Percentiles rank a stretch among this genome's conserved stretches.
These are phyloP conservation scores for Lasiommata megera DNA, from an alignment of 2,888 invertebrate species.

Conservation along the genomic window DNA sequence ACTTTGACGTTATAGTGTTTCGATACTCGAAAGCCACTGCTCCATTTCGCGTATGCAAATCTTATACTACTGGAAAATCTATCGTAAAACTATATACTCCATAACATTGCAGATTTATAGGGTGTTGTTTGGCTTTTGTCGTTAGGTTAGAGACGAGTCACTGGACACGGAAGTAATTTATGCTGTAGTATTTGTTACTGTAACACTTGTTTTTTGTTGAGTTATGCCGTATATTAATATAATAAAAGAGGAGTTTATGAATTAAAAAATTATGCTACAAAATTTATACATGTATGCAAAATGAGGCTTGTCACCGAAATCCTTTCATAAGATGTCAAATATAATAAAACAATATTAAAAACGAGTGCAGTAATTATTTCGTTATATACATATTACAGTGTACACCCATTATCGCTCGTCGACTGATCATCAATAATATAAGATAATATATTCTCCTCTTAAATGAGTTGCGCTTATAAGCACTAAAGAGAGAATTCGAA, in stretches of 20 bases:
- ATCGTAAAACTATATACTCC: constrained; percentile 49
- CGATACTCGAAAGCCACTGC: no score
- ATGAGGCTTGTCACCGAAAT: constrained; percentile 77
- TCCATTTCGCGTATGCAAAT: no score
- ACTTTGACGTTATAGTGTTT: no score
- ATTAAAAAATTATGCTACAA: constrained; percentile 73
- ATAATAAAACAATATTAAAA: constrained; percentile 75
- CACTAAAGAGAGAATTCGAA: no score
- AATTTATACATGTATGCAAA: constrained; percentile 73
- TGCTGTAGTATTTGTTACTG: constrained; percentile 67
- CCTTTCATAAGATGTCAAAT: constrained; percentile 79
- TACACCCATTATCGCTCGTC: no score
- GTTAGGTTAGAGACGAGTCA: constrained; percentile 73
- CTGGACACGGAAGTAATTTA: constrained; percentile 59
- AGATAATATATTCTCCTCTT: no score
- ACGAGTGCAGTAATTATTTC: constrained; percentile 18
- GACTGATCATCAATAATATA: no score
- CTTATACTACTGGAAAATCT: no score
- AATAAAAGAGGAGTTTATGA: constrained; percentile 65
- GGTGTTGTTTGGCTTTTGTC: constrained; percentile 68
- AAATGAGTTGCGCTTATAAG: no score
- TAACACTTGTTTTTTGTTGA: constrained; percentile 77
- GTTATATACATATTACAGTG: no score
- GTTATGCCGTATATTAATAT: constrained; percentile 69
- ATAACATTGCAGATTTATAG: constrained; percentile 37